Base-by-base conservation (phyloP, 2,888 invertebrate genomes). In the Metacarcinus magister region DNA sequence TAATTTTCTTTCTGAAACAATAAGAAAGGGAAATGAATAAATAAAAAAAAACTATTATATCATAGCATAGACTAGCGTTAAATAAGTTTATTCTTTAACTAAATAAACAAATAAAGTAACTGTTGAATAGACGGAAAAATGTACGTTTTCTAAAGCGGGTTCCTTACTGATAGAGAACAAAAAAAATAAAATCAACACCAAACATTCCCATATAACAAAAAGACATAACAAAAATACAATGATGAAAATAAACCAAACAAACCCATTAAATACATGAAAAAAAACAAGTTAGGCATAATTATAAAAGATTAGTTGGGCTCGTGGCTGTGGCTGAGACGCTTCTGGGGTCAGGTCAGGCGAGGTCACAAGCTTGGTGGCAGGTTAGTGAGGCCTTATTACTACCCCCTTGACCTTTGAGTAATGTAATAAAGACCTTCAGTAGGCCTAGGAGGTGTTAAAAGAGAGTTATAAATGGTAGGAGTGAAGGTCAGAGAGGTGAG, bases 301-400 rank as follows among this genome's bases (percentile, higher is more conserved):
- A 28, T 75, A 8, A 75, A 75, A 75, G 28, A 28, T 28, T 75
- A 13, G 75, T 75, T 75, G 75, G 75, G 75, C 8, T 75, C 87
- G 32, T 32, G 39, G 32, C 39, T 87, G 87, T 10, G 87, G 13
- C 39, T 87, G 87, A 87, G 87, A 39, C 87, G 87, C 39, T 32
- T 23, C 60, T 95, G 96, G 96, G 96, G 96, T 95, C 87, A 96
- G 96, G 96, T 96, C 96, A 96, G 96, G 93, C 89, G 96, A 96
- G 96, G 96, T 96, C 96, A 96, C 54, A 91, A 75, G 82, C 91
- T 67, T 39, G 60, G 89, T 95, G 60, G 93, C 96, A 95, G 93
- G 95, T 96, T 95, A 43, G 93, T 96, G 54, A 60, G 48, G 44
- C 54, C 28, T 39, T 82, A 87, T 75, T 89, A 39, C 39, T 39